These are phyloP conservation scores for Thripadectes ignobilis DNA, from an alignment of 2,797 vertebrate genomes.

Conservation along the genomic window DNA sequence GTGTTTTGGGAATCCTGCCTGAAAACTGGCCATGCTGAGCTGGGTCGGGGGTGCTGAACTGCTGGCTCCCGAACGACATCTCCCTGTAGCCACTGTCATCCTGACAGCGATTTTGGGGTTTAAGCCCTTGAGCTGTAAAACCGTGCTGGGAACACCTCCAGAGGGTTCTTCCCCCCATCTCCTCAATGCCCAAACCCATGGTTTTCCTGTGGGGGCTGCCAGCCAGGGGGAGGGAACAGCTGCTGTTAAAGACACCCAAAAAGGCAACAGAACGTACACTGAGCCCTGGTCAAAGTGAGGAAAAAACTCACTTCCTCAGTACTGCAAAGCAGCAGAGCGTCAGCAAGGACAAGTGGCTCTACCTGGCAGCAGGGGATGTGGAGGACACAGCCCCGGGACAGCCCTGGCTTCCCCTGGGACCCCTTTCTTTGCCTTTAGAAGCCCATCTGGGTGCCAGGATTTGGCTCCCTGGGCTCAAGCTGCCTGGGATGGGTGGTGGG, in stretches of 20 bases:
- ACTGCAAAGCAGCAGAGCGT: not conserved
- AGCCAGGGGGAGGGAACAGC: accelerated
- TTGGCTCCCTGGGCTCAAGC: not conserved
- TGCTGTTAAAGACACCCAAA: not conserved
- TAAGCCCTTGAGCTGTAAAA: not conserved
- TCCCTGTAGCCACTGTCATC: not conserved
- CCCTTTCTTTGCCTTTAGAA: not conserved
- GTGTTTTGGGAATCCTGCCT: not conserved
- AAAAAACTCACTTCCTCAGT: not conserved
- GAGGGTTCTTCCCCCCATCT: not conserved
- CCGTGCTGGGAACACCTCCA: not conserved
- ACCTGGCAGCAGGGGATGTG: accelerated
- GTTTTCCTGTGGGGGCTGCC: not conserved
- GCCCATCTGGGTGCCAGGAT: not conserved
- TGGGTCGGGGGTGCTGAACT: not conserved
- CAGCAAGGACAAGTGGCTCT: not conserved
- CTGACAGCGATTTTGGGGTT: not conserved
- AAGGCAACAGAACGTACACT: not conserved
- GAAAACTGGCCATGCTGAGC: accelerated
- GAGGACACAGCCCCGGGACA: not conserved
- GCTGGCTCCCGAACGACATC: accelerated
- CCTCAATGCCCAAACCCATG: accelerated
- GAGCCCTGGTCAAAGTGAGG: not conserved
- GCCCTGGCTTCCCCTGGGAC: not conserved
- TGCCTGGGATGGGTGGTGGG: not conserved